Conservation (phyloP, 1,140 invertebrate genomes). For the Drosophila pseudoobscura region DNA sequence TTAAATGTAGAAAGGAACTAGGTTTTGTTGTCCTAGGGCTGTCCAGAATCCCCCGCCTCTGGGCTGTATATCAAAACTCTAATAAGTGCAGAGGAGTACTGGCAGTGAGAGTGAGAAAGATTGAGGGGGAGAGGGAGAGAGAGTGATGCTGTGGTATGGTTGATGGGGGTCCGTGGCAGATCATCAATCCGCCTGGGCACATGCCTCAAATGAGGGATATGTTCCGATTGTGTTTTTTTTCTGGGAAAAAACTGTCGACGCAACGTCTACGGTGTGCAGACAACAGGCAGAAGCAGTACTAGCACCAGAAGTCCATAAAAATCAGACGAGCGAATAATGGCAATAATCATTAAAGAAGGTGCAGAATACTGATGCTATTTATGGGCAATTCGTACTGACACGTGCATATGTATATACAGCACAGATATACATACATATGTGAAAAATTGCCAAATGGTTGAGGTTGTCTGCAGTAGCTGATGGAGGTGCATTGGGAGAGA, state of each 20-base stretch:
- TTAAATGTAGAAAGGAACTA: slow-evolving; percentile 23
- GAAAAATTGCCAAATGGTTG: too few species aligned
- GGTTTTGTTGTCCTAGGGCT: slow-evolving; percentile 44
- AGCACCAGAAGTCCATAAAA: slow-evolving; percentile 61
- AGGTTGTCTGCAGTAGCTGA: too few species aligned
- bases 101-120: slow-evolving; percentile 6
- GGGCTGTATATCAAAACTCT: slow-evolving; percentile 64
- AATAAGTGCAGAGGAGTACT: slow-evolving; percentile 66
- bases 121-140: not conserved
- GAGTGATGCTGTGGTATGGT: not conserved
- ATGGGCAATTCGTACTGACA: slow-evolving; percentile 53
- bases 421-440: slow-evolving; percentile 5
- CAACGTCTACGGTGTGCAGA: slow-evolving; percentile 70
- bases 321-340: slow-evolving; percentile 71
- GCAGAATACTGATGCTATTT: slow-evolving; percentile 61
- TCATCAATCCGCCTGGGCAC: slow-evolving; percentile 1
- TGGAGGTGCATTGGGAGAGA: too few species aligned
- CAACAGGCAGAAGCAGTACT: too few species aligned
- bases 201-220: slow-evolving; percentile 45
- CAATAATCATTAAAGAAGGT: slow-evolving; percentile 75
- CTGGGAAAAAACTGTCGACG: slow-evolving; percentile 79
- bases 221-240: slow-evolving; percentile 72
- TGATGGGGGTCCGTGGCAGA: slow-evolving; percentile 35
- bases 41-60: slow-evolving; percentile 20
- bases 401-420: slow-evolving; percentile 9